phyloP scores from a whole-genome alignment of 2,888 invertebrate genomes.

The Cerastoderma edule region DNA sequence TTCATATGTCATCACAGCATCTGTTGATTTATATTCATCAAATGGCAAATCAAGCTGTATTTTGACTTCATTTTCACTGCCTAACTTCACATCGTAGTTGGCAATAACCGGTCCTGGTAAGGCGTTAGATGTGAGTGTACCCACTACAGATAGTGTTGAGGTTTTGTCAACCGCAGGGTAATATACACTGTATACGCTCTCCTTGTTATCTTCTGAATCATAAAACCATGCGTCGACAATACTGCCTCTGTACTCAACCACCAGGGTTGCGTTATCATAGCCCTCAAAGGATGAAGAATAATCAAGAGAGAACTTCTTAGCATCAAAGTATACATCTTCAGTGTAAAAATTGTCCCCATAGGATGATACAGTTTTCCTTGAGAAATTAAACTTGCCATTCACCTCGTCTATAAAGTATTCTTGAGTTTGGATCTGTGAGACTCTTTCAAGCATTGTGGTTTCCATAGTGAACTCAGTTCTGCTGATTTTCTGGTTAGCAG shows the following conservation, averaged over 20 bases:
- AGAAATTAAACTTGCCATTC: too few relatives aligned
- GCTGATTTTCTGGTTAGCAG: not conserved
- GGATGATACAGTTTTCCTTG: not conserved
- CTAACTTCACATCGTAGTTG: conserved; percentile 1
- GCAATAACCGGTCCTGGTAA: conserved; percentile 7
- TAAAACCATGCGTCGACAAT: conserved; percentile 1
- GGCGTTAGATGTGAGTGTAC: not conserved
- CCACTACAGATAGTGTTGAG: not conserved
- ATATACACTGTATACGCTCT: too few relatives aligned
- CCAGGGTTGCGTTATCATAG: conserved; percentile 40
- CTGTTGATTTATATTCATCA: conserved; percentile 28
- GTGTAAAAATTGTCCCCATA: conserved; percentile 32
- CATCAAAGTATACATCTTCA: conserved; percentile 1
- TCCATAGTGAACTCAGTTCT: conserved; percentile 23
- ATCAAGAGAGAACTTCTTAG: conserved; percentile 15
- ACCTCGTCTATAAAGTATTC: too few relatives aligned
- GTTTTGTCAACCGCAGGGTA: too few relatives aligned
- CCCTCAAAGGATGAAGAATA: conserved; percentile 50
- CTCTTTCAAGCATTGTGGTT: conserved; percentile 33
- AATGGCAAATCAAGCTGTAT: conserved; percentile 5
- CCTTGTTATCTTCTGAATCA: too few relatives aligned
- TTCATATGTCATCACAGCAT: conserved; percentile 17
- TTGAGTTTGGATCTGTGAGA: not conserved
- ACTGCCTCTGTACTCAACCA: conserved; percentile 28
- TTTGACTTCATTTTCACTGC: conserved; percentile 1